These are phyloP conservation scores for Megaceryle alcyon DNA, from an alignment of 2,797 vertebrate species.

Conservation along the genomic window DNA sequence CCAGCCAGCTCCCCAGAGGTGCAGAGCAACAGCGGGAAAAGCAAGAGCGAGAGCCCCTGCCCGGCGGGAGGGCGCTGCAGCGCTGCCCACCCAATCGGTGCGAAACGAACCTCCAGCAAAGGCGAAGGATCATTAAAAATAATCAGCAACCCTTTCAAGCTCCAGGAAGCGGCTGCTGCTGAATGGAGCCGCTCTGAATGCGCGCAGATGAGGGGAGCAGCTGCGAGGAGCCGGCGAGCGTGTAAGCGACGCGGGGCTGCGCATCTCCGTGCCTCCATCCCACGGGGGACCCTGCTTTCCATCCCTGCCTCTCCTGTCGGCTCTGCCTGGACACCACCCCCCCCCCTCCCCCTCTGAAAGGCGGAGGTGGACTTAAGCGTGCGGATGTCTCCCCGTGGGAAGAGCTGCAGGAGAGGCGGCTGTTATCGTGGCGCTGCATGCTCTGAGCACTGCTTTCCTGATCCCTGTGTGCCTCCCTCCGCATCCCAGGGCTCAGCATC, in stretches of 20 bases:
- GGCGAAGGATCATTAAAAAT: neutral
- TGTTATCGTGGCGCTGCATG: fast-evolving
- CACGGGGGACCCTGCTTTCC: neutral
- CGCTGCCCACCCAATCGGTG: neutral
- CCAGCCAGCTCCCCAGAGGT: neutral
- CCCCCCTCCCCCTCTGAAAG: neutral
- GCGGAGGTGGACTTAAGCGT: fast-evolving
- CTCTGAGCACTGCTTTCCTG: fast-evolving
- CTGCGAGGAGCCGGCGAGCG: neutral
- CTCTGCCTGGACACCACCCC: neutral
- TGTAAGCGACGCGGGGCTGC: fast-evolving
- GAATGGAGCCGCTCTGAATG: neutral
- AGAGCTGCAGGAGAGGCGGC: neutral
- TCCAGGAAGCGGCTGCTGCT: neutral
- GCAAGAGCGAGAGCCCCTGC: fast-evolving
- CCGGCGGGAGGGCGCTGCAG: neutral
- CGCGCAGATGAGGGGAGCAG: neutral
- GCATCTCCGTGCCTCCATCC: neutral
- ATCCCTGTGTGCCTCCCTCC: neutral
- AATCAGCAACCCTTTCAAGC: neutral
- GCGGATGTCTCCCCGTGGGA: neutral
- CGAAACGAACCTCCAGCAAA: neutral
- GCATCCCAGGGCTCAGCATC: neutral
- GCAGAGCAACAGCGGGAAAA: fast-evolving
- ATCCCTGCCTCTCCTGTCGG: neutral